Evolutionary conservation across 1,140 invertebrate genomes (phyloP), one percentile per base, ranked within the genome.

Genomic region (Zaprionus ghesquierei): DNA sequence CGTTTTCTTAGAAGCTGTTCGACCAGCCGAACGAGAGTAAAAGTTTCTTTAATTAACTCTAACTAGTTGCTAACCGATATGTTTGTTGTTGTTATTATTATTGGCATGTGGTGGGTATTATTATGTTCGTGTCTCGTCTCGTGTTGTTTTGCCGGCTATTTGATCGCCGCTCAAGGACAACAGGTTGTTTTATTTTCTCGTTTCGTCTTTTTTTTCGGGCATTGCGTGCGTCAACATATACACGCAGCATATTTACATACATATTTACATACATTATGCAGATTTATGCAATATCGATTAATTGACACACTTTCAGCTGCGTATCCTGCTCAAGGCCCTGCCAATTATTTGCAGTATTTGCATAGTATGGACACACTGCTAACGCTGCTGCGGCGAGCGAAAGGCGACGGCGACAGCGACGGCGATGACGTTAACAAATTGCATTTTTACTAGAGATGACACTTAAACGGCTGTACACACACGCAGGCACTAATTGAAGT

Each of bases 61-160:
- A 71, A 71, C 62, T 66, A 71, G 69, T 71, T 71, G 69, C 69
- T 71, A 71, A 71, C 62, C 23, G 41, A n/a, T 60, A 33, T 33
- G 25, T 38, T 58, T 46, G n/a, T 49, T 56, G 15, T 29, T 23
- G 46, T 49, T 59, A 15, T 18, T 35, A 31, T 56, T 18, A 22
- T 56, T 56, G 35, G 35, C 35, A 15, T 22, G 35, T 2, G 13
- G n/a, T n/a, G 8, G 10, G 12, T 41, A 38, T 56, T 41, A 38
- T 56, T 35, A 12, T 58, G 23, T 22, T 51, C 10, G 29, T 27
- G 44, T 18, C 33, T 33, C 50, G 55, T 38, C 44, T 68, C 64
- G 69, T 58, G 69, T 50, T 65, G 69, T 65, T 70, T 58, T 71
- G 69, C 69, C 69, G 69, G 69, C 53, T 56, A 31, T 65, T 65